These are phyloP conservation scores for Clitarchus hookeri DNA, from an alignment of 2,888 invertebrate genomes.

Conservation along the genomic window DNA sequence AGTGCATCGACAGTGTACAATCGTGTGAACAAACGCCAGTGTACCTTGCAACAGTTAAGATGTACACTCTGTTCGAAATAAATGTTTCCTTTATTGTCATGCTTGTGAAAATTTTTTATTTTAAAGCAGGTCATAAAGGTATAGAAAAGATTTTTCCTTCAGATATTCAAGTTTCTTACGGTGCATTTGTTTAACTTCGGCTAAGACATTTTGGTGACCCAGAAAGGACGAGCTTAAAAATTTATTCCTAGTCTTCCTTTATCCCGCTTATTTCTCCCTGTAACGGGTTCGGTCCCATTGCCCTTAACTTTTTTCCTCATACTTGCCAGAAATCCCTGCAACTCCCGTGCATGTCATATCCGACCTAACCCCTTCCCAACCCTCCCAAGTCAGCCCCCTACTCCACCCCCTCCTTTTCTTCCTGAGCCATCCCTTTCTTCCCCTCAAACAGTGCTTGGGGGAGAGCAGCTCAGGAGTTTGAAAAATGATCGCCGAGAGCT, in stretches of 20 bases:
- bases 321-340: conserved; percentile 16
- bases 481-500: conserved; percentile 17
- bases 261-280: neutral
- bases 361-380: neutral
- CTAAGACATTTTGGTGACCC: no score
- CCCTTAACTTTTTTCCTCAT: conserved; percentile 11
- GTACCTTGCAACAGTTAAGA: no score
- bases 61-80: no score
- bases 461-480: conserved; percentile 22
- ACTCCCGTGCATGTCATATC: conserved; percentile 19
- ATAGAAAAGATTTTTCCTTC: no score
- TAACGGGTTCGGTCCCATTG: conserved; percentile 22
- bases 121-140: no score
- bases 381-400: neutral
- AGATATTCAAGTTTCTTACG: no score
- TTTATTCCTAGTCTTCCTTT: neutral
- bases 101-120: no score
- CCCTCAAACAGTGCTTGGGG: neutral
- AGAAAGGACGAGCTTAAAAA: no score
- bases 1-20: no score
- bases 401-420: neutral
- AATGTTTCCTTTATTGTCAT: no score
- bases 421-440: neutral
- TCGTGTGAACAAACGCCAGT: no score
- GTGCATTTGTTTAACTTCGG: no score